Conservation (phyloP, 2,113 vertebrate genomes). For the Prionailurus bengalensis region DNA sequence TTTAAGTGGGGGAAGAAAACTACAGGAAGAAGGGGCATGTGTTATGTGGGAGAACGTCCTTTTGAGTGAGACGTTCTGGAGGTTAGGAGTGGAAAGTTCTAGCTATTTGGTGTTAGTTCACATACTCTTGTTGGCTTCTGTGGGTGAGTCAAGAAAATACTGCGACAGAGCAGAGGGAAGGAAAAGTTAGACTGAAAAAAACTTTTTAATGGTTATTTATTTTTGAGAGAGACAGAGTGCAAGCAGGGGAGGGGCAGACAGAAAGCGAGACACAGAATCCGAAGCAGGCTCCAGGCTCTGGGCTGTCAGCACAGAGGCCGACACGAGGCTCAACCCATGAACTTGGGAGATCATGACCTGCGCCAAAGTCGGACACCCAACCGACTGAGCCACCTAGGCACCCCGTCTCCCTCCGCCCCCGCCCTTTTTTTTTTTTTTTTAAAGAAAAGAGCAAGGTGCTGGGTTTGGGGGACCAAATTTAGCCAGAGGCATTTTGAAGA, state of each 20-base stretch:
- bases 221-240: too few species aligned
- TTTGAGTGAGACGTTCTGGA: not conserved
- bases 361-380: too few species aligned
- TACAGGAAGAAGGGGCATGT: not conserved
- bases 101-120: not conserved
- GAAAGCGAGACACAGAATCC: too few species aligned
- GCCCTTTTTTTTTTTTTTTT: not conserved
- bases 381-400: too few species aligned
- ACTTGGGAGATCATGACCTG: too few species aligned
- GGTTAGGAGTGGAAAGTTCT: not conserved
- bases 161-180: not conserved
- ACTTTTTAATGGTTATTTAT: not conserved
- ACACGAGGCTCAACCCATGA: too few species aligned
- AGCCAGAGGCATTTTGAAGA: not conserved
- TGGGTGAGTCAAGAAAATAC: not conserved
- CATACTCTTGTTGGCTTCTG: not conserved
- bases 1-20: not conserved
- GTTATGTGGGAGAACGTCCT: not conserved
- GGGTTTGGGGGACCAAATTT: not conserved
- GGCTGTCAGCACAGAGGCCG: too few species aligned
- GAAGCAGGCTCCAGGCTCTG: too few species aligned
- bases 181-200: not conserved
- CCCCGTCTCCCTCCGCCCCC: too few species aligned
- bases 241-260: too few species aligned
- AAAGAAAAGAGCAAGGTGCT: not conserved